Evolutionary conservation across 2,888 invertebrate species (phyloP).

Genomic region (Drosophila subquinaria): DNA sequence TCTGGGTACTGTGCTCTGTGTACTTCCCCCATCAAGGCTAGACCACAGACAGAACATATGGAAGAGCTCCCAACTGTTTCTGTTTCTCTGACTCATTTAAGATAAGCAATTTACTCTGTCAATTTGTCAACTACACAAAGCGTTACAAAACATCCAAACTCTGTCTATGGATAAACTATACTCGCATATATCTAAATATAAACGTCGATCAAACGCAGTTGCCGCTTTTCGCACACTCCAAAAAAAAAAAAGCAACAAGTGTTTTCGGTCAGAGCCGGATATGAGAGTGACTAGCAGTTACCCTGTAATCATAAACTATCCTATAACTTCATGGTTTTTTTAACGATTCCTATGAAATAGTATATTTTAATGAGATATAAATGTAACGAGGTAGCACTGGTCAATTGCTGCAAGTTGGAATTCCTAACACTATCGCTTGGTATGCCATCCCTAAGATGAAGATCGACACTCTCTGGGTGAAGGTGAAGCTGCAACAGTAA

Average conservation of each 20-base stretch:
- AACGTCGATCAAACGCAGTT: constrained; percentile 33
- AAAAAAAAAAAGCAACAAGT: constrained; percentile 11
- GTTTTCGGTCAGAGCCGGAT: not conserved
- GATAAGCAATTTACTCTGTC: constrained; percentile 74
- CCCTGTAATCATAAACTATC: not conserved
- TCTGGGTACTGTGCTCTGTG: constrained; percentile 31
- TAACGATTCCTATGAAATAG: too few relatives aligned
- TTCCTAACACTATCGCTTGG: too few relatives aligned
- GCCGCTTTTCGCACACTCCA: constrained; percentile 29
- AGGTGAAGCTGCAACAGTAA: too few relatives aligned
- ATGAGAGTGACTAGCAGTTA: not conserved
- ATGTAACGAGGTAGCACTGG: too few relatives aligned
- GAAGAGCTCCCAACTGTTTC: constrained; percentile 41
- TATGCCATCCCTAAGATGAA: too few relatives aligned
- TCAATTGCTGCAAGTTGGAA: too few relatives aligned
- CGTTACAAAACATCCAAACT: constrained; percentile 5
- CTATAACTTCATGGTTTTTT: too few relatives aligned
- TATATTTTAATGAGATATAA: too few relatives aligned
- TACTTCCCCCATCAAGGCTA: constrained; percentile 36
- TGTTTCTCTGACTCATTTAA: constrained; percentile 59
- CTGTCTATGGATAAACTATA: constrained; percentile 15
- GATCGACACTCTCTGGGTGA: too few relatives aligned
- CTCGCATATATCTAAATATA: constrained; percentile 9
- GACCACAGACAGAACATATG: constrained; percentile 30
- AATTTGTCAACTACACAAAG: constrained; percentile 68